Percentiles rank a stretch among this genome's conserved stretches.
Conservation (phyloP, 1,140 invertebrate species). For the Latrodectus geometricus region DNA sequence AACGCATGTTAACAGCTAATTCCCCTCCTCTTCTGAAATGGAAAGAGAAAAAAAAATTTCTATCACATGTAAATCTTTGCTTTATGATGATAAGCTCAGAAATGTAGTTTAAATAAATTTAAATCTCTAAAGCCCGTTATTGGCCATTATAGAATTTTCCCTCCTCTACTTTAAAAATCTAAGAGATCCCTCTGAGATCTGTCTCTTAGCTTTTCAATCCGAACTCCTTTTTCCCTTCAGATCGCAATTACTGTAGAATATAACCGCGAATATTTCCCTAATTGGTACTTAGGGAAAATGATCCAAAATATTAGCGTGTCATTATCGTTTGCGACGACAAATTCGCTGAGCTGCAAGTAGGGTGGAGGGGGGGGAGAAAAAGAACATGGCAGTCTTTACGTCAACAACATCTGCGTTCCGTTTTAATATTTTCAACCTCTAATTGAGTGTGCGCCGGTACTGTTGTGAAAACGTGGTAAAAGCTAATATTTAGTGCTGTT, state of each 20-base stretch:
- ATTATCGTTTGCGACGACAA: not conserved
- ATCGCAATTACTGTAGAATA: not conserved
- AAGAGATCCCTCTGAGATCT: no score
- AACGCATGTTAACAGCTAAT: not conserved
- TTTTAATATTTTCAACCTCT: not conserved
- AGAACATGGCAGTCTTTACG: not conserved
- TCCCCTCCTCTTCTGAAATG: not conserved
- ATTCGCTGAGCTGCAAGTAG: not conserved
- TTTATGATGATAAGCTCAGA: not conserved
- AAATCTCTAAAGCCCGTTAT: not conserved
- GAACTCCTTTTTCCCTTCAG: not conserved
- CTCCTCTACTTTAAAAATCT: not conserved
- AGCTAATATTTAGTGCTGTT: not conserved
- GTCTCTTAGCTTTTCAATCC: not conserved
- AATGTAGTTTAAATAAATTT: not conserved
- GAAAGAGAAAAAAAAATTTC: not conserved
- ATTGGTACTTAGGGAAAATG: not conserved
- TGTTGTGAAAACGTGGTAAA: not conserved
- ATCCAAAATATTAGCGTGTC: not conserved
- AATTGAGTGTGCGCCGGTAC: not conserved
- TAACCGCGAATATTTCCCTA: not conserved
- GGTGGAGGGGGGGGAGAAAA: not conserved
- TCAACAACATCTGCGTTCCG: not conserved
- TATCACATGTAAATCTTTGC: not conserved
- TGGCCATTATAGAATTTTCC: not conserved